phyloP scores from a whole-genome alignment of 2,113 vertebrate species.

The Eptesicus fuscus region DNA sequence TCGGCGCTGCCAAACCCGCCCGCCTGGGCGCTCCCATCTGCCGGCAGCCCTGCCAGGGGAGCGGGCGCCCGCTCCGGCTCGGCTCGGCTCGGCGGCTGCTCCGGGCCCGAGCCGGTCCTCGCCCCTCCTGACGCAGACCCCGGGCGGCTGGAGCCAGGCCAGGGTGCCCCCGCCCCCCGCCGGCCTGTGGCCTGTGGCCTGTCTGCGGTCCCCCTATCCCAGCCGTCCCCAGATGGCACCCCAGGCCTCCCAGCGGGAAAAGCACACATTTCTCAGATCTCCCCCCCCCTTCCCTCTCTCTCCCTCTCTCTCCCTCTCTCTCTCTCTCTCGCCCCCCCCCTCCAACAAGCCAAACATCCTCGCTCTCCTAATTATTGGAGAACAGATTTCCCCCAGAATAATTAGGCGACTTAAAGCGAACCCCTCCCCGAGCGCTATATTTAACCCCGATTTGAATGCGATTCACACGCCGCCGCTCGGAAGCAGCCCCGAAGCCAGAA shows the following conservation, averaged over 20 bases:
- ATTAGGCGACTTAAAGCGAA: constrained; percentile 81
- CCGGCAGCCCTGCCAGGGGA: constrained; percentile 7
- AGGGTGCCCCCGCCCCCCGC: fast-evolving
- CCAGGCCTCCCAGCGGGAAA: neutral
- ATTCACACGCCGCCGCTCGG: constrained; percentile 79
- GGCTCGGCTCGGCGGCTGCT: neutral
- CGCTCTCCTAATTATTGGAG: constrained; percentile 78
- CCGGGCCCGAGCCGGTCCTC: fast-evolving
- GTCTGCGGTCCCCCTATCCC: fast-evolving
- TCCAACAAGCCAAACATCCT: constrained; percentile 63
- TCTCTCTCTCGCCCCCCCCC: too few relatives aligned
- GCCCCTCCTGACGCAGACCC: neutral
- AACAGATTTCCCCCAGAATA: constrained; percentile 83
- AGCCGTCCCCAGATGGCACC: neutral
- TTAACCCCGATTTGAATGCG: constrained; percentile 84
- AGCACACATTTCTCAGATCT: neutral
- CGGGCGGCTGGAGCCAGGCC: neutral
- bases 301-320: neutral
- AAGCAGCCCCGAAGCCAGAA: constrained; percentile 82
- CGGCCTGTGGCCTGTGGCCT: fast-evolving
- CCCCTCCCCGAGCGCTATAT: constrained; percentile 80
- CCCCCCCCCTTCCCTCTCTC: too few relatives aligned
- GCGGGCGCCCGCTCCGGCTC: neutral
- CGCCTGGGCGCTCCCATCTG: constrained; percentile 17
- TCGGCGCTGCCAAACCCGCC: neutral